phyloP scores from a whole-genome alignment of 2,888 invertebrate genomes.

The Hemithea aestivaria region DNA sequence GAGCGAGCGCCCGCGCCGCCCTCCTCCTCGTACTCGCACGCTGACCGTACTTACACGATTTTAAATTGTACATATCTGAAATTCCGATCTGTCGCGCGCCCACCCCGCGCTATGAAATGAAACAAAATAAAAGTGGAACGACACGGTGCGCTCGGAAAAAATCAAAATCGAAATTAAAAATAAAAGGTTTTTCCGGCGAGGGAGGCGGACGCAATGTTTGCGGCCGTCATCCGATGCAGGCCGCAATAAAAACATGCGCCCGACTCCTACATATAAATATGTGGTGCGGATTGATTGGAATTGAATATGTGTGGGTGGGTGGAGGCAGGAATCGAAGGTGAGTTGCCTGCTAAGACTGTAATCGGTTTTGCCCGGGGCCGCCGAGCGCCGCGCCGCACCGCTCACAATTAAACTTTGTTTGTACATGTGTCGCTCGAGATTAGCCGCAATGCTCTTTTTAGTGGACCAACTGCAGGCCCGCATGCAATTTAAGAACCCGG shows the following conservation, averaged over 20 bases:
- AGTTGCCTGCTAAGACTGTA: constrained; percentile 74
- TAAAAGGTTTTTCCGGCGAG: constrained; percentile 68
- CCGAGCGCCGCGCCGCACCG: constrained; percentile 41
- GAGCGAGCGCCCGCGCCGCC: constrained; percentile 47
- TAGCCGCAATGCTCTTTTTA: constrained; percentile 77
- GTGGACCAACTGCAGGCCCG: constrained; percentile 65
- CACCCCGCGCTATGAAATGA: constrained; percentile 78
- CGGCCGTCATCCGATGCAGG: constrained; percentile 76
- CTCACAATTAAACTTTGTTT: constrained; percentile 79
- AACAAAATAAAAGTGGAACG: constrained; percentile 77
- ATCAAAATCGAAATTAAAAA: constrained; percentile 79
- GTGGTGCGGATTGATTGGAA: constrained; percentile 77
- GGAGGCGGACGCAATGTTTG: constrained; percentile 75
- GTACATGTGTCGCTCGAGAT: constrained; percentile 78
- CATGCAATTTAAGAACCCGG: constrained; percentile 71
- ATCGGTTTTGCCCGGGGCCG: constrained; percentile 74
- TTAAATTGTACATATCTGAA: constrained; percentile 80
- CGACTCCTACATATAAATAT: constrained; percentile 73
- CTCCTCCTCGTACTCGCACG: constrained; percentile 45
- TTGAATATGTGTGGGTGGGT: constrained; percentile 72
- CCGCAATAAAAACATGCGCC: constrained; percentile 73
- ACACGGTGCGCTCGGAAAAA: constrained; percentile 71
- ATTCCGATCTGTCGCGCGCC: constrained; percentile 78
- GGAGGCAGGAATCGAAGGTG: constrained; percentile 71
- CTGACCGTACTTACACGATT: constrained; percentile 79